These are phyloP conservation scores for Oxyura jamaicensis DNA, from an alignment of 2,113 vertebrate genomes.

Conservation along the genomic window DNA sequence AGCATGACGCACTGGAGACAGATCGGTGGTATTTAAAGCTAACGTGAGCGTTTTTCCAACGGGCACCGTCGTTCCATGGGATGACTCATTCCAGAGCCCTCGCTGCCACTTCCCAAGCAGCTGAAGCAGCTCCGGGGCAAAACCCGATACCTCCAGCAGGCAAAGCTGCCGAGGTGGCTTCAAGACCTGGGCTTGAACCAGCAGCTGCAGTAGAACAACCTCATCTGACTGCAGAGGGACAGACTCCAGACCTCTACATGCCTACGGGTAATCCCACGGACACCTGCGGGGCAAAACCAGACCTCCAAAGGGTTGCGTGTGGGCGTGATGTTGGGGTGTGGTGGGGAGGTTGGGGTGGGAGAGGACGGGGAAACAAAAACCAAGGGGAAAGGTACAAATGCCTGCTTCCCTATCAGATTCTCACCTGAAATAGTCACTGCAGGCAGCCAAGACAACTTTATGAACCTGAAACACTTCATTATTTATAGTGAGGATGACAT, in stretches of 20 bases:
- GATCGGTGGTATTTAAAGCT: neutral
- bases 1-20: neutral
- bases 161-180: neutral
- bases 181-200: neutral
- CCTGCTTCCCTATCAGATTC: neutral
- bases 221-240: neutral
- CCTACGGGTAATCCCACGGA: neutral
- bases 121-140: neutral
- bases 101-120: neutral
- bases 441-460: slow-evolving; percentile 95
- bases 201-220: neutral
- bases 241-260: neutral
- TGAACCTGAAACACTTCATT: slow-evolving; percentile 93
- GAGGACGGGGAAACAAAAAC: neutral
- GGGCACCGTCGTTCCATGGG: neutral
- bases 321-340: neutral
- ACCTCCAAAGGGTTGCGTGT: neutral
- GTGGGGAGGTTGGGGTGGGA: neutral
- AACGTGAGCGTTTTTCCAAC: neutral
- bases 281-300: neutral
- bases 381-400: neutral
- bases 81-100: neutral
- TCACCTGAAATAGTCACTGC: slow-evolving; percentile 99
- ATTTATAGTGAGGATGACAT: slow-evolving; percentile 91
- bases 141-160: neutral